Percentiles rank a stretch among this genome's conserved stretches.
Conservation (phyloP, 1,140 invertebrate species). For the Penaeus japonicus region DNA sequence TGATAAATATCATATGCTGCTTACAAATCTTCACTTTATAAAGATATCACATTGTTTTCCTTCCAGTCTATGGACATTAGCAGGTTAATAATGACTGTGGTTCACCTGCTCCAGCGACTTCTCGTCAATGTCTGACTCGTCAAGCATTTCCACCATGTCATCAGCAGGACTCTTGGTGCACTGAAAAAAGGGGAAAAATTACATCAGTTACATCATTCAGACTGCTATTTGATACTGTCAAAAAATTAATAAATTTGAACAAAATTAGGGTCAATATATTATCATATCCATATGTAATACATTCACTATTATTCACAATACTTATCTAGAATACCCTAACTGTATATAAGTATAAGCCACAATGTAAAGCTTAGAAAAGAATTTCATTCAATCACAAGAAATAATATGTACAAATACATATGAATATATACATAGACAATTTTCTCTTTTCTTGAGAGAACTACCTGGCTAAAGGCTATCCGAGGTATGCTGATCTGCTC, state of each 20-base stretch:
- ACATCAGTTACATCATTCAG: not conserved
- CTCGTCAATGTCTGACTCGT: slow-evolving; percentile 29
- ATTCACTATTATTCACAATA: too few species aligned
- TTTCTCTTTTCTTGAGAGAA: not conserved
- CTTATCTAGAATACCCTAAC: too few species aligned
- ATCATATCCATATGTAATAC: too few species aligned
- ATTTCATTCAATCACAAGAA: too few species aligned
- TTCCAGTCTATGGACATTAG: too few species aligned
- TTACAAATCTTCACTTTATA: too few species aligned
- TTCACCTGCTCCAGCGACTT: not conserved
- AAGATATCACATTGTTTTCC: too few species aligned
- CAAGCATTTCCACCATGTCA: slow-evolving; percentile 32
- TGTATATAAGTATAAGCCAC: too few species aligned
- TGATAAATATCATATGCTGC: too few species aligned
- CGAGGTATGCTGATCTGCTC: slow-evolving; percentile 73
- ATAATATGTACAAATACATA: not conserved
- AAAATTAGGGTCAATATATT: too few species aligned
- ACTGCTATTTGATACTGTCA: not conserved
- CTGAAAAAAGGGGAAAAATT: not conserved
- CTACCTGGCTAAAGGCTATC: slow-evolving; percentile 47
- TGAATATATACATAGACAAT: slow-evolving; percentile 10
- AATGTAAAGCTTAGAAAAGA: too few species aligned
- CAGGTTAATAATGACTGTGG: not conserved
- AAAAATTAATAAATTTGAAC: not conserved
- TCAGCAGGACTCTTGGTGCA: slow-evolving; percentile 41